Evolutionary conservation across 2,888 invertebrate species (phyloP).

Genomic region (Rhabditophanes sp.): DNA sequence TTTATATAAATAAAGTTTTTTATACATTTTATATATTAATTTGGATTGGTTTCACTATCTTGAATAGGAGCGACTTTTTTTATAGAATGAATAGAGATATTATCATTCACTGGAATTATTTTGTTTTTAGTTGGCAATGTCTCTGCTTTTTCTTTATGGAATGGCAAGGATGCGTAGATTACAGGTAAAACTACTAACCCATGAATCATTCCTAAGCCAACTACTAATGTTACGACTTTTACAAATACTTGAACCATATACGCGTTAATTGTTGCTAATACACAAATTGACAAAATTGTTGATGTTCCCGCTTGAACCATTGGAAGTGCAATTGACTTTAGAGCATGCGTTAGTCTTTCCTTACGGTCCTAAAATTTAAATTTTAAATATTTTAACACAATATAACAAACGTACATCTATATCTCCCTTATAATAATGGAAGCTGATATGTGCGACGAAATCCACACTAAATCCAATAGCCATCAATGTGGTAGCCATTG

Average conservation of each 20-base stretch:
- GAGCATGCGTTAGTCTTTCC: constrained; percentile 34
- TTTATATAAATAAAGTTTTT: too few species aligned
- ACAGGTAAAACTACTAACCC: constrained; percentile 39
- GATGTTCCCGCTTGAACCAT: constrained; percentile 41
- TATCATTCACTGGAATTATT: too few species aligned
- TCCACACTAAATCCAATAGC: constrained; percentile 43
- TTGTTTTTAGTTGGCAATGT: too few species aligned
- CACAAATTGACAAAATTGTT: constrained; percentile 26
- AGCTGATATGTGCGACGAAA: constrained; percentile 40
- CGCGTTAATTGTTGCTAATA: constrained; percentile 33
- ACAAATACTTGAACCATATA: constrained; percentile 43
- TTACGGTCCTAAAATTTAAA: constrained; percentile 12
- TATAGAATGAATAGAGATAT: too few species aligned
- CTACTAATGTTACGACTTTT: constrained; percentile 32
- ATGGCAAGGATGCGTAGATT: constrained; percentile 31
- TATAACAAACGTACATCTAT: constrained; percentile 12
- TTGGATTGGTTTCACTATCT: too few species aligned
- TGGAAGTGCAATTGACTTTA: constrained; percentile 41
- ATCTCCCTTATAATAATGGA: constrained; percentile 43
- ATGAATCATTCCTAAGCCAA: constrained; percentile 27
- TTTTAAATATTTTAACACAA: constrained; percentile 5
- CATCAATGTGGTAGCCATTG: constrained; percentile 29
- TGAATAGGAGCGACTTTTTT: too few species aligned
- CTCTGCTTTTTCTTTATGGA: too few species aligned
- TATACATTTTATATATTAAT: too few species aligned